phyloP scores from a whole-genome alignment of 2,797 vertebrate genomes.

The Cossypha dichroa region DNA sequence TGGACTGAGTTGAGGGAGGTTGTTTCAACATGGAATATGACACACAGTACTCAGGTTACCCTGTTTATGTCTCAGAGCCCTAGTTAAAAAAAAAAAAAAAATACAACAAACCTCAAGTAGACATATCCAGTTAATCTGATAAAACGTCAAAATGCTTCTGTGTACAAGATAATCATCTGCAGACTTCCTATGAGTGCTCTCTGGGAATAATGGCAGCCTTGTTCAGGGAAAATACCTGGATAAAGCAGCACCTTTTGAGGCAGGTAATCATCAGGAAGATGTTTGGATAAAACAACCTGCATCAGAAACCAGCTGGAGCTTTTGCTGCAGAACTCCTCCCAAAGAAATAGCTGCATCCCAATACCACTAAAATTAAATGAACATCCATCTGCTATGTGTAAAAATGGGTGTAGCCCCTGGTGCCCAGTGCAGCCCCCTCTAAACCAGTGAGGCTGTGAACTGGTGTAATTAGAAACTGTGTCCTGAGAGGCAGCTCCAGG shows the following conservation, averaged over 20 bases:
- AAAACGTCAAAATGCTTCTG: conserved; percentile 23
- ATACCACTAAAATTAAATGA: not conserved
- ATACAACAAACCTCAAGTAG: not conserved
- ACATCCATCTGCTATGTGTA: rapidly evolving
- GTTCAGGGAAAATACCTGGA: not conserved
- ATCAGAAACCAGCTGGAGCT: not conserved
- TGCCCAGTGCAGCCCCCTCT: not conserved
- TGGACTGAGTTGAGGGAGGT: not conserved
- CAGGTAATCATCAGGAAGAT: not conserved
- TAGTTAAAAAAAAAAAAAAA: not conserved
- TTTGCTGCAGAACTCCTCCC: not conserved
- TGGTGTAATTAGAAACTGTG: not conserved
- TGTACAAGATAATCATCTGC: not conserved
- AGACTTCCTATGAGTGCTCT: not conserved
- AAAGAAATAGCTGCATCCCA: not conserved
- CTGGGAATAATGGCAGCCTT: conserved; percentile 26
- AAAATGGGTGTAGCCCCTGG: not conserved
- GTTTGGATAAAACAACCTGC: not conserved
- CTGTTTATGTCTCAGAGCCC: not conserved
- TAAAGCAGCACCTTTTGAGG: not conserved
- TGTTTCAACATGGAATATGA: not conserved
- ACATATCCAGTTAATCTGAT: conserved; percentile 54
- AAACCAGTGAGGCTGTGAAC: not conserved
- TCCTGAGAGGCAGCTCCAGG: not conserved
- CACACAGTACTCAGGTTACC: not conserved